Evolutionary conservation across 2,113 vertebrate species (phyloP).

Genomic region (Charina bottae): DNA sequence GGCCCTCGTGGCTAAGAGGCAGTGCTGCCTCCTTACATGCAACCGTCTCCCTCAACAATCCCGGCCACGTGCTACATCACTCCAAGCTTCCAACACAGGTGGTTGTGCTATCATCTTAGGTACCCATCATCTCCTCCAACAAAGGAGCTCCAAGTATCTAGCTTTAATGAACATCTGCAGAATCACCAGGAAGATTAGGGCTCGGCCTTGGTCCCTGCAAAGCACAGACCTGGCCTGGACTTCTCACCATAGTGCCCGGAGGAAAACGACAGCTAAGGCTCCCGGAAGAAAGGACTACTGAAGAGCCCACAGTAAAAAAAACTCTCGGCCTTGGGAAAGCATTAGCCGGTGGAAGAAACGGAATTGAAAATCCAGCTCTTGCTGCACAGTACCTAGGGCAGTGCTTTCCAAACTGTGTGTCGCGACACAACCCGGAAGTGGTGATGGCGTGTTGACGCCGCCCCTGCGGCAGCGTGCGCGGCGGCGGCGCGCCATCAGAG

Average conservation of each 20-base stretch:
- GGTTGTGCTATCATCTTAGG: not conserved
- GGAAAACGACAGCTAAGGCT: not conserved
- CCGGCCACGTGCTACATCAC: not conserved
- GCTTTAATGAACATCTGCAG: not conserved
- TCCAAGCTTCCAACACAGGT: not conserved
- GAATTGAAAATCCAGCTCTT: not conserved
- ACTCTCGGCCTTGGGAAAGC: not conserved
- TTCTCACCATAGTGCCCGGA: not conserved
- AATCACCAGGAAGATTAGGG: not conserved
- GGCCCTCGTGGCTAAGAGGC: not conserved
- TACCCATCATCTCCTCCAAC: fast-evolving
- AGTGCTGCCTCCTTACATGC: not conserved
- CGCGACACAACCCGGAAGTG: too few relatives aligned
- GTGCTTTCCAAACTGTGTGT: too few relatives aligned
- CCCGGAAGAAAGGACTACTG: not conserved
- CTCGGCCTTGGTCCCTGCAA: not conserved
- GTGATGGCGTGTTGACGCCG: too few relatives aligned
- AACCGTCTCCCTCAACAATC: not conserved
- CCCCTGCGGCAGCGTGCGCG: too few relatives aligned
- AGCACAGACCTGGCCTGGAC: not conserved
- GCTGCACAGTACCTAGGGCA: not conserved
- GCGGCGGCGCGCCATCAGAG: too few relatives aligned
- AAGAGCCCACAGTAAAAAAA: not conserved
- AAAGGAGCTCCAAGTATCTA: not conserved
- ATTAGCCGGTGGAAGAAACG: not conserved